phyloP scores from a whole-genome alignment of 2,113 vertebrate genomes.

The Arenaria interpres region DNA sequence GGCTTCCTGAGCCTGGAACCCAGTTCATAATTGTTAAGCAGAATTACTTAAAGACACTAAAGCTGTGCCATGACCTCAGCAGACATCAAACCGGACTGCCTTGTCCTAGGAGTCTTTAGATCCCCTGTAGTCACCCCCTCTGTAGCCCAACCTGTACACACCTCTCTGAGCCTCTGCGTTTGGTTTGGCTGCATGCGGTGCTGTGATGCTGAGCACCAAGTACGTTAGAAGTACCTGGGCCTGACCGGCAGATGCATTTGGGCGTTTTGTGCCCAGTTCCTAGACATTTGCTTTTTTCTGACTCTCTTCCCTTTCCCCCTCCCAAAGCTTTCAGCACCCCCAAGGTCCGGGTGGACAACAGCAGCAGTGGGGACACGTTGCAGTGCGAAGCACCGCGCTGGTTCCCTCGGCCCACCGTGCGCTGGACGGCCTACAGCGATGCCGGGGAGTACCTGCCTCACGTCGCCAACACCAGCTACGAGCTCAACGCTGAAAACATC shows the following conservation, averaged over 20 bases:
- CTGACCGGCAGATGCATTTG: not conserved
- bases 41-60: not conserved
- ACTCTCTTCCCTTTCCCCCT: not conserved
- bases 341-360: constrained; percentile 20
- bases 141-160: not conserved
- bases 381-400: constrained; percentile 61
- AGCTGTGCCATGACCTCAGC: not conserved
- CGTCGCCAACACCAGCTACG: constrained; percentile 53
- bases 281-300: not conserved
- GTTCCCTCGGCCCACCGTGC: constrained; percentile 65
- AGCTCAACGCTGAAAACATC: constrained; percentile 61
- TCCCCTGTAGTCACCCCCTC: too few species aligned
- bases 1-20: not conserved
- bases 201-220: not conserved
- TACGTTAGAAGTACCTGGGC: not conserved
- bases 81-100: not conserved
- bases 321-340: constrained; percentile 71
- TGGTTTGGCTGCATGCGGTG: fast-evolving
- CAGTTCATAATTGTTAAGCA: not conserved
- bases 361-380: constrained; percentile 22
- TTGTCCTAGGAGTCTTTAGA: not conserved
- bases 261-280: not conserved
- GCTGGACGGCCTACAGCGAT: constrained; percentile 31
- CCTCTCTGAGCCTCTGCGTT: not conserved
- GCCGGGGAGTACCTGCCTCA: constrained; percentile 13